Evolutionary conservation across 1,140 invertebrate genomes (phyloP), one percentile per base, ranked within the genome.

Genomic region (Stratiolaelaps scimitus): DNA sequence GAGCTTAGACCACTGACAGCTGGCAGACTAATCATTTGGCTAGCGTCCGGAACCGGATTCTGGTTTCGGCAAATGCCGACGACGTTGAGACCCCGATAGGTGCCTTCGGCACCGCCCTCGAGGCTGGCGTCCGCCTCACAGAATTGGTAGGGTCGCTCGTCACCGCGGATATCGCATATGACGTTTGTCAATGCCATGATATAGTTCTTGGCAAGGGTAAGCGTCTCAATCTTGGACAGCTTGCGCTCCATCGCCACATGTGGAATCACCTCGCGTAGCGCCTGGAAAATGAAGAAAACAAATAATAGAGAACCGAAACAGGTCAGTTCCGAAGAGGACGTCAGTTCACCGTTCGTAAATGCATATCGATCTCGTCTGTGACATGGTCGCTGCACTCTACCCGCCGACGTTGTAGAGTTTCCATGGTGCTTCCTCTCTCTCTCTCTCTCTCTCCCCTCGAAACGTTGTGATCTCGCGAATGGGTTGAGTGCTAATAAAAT

Each of bases 201-300:
- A 75, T 90, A 90, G 79, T 90, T 88, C 77, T 89, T 89, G 70
- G 88, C 88, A 73, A 90, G 75, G n/a, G 87, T 89, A 19, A 90
- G 76, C 15, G 88, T 90, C 76, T 90, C 88, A 69, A 90, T 89
- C 78, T 90, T 90, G 65, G 86, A 71, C 69, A 89, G 78, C 71
- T 87, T 85, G 67, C 86, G 80, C 72, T 88, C 86, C 79, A 87
- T 84, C 75, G 85, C 85, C 64, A 90, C 85, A 71, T 90, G 87
- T 1, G 88, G 88, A 72, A 90, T 89, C 6, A 90, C 88, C 76
- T 89, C 86, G 67, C 87, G 79, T 45, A 91, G 76, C 73, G 84
- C 85, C 81, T 92, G 86, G 26, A 29, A 26, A 34, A 20, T 15
- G 47, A 60, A 60, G 47, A 60, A 60, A 26, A 26, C 4, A 23